Base-by-base conservation (phyloP, 2,888 invertebrate species). In the Drosophila helvetica region DNA sequence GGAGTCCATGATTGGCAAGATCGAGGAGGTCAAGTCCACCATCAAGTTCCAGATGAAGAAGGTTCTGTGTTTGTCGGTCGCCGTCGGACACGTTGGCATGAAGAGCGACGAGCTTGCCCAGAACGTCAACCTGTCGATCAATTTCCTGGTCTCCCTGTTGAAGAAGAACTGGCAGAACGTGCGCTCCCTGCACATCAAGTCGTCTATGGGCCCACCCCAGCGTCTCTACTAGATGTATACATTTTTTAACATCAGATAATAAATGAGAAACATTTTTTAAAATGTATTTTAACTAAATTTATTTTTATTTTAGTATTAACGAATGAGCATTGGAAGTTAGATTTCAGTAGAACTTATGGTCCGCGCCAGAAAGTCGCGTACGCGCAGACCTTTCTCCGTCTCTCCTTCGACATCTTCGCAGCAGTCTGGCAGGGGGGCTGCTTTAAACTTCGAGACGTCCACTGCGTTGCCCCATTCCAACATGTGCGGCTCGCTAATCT, bases 1-100 rank as follows among this genome's bases (percentile, higher is more conserved):
- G 91, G 99, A 99, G 93, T 97, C 98, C 18, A 98, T 99, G 97
- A 94, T 95, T 61, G 95, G 94, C 89, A 99, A 99, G 93, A 97
- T 98, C 80, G 99, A 99, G 93, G 99, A 99, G 93, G 98, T 98
- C 75, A 98, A 98, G 91, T 98, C 98, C 10, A 99, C 99, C 86
- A 99, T 99, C 93, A 99, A 99, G 93, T 99, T 99, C 94, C 99
- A 99, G 93, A 99, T 99, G 99, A 99, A 99, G 93, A 99, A 99
- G 96, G 99, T 99, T 3, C 93, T 99, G 92, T 99, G 99, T 92
- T 93, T 99, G 90, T 98, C 98, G 33, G 99, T 99, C 61, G 99
- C 99, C 62, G 97, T 99, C 63, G 99, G 99, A 68, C 98, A 99
- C 90, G 98, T 99, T 18, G 96, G 95, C 86, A 99, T 99, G 99